These are phyloP conservation scores for Trogon surrucura DNA, from an alignment of 2,113 vertebrate genomes.

Conservation along the genomic window DNA sequence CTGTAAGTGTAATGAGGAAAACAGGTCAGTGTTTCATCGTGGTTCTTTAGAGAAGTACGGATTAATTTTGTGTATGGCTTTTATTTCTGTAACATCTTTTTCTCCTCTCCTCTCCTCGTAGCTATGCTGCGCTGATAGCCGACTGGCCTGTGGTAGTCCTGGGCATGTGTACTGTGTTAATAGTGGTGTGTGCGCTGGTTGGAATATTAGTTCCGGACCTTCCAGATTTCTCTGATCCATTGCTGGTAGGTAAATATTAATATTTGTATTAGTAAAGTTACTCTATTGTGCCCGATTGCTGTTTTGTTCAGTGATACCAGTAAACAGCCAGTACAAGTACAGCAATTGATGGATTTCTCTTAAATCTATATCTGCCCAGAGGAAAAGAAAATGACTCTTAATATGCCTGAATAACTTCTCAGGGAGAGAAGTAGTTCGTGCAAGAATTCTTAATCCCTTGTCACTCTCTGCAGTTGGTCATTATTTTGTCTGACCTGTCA, in stretches of 20 bases:
- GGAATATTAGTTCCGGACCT: conserved; percentile 93
- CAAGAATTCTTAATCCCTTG: conserved; percentile 15
- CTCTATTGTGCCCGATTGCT: too few species aligned
- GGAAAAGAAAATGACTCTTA: neutral
- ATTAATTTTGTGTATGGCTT: neutral
- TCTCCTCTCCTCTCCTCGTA: conserved; percentile 44
- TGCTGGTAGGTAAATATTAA: conserved; percentile 85
- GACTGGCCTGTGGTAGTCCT: conserved; percentile 98
- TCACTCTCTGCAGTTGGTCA: neutral
- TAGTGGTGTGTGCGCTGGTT: conserved; percentile 92
- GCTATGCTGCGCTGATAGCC: conserved; percentile 93
- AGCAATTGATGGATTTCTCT: neutral
- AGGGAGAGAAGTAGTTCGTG: neutral
- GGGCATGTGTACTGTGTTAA: conserved; percentile 93
- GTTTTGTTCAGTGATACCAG: neutral
- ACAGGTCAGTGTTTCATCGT: neutral
- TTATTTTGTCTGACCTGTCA: conserved; percentile 44
- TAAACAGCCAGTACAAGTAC: neutral
- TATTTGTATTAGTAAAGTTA: too few species aligned
- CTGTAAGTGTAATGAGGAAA: neutral
- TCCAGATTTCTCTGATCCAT: conserved; percentile 95
- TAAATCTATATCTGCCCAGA: neutral
- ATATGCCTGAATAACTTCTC: neutral
- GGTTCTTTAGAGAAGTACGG: neutral
- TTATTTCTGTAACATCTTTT: neutral